Base-by-base conservation (phyloP, 2,888 invertebrate genomes). In the Melolontha melolontha region DNA sequence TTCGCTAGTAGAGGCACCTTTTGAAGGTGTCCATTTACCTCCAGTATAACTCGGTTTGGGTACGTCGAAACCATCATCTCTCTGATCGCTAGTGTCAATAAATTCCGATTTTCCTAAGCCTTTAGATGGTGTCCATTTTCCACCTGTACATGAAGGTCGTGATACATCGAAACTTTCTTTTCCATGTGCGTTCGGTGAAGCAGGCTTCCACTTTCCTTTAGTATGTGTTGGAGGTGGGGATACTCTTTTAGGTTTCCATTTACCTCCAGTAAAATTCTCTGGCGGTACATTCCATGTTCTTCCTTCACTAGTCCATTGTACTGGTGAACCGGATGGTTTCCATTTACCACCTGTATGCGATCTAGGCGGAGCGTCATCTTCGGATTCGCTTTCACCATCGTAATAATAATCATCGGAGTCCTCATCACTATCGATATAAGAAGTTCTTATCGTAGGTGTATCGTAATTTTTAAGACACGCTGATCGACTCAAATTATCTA, bases 291-390 rank as follows among this genome's bases (percentile, higher is more conserved):
- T 87, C 90, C 89, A 90, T 12, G 87, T 87, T 44, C 83, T 70
- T 17, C 72, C 72, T 11, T 75, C 75, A 44, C 70, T 71, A 12
- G 74, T 67, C 82, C 82, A 83, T 66, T 80, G 80, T 29, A 83
- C 76, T 4, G 82, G 83, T 5, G 81, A 83, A 14, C 74, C 75
- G 16, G 81, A 89, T 0, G 92, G 92, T 76, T 90, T 91, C 93
- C 93, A 93, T 80, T 93, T 93, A 1, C 89, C 90, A 0, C 89
- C 91, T 4, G 89, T 90, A 69, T 88, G 87, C 12, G 85, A 83
- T 41, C 84, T 81, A 1, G 87, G 87, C 6, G 88, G 87, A 27
- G 84, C 83, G 59, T 82, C 82, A n/a, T 83, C 84, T 39, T 78
- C 79, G 11, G 76, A 75, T 10, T 78, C 78, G 49, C 76, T 76